Conservation (phyloP, 2,113 vertebrate species). For the Cyprinodon tularosa region DNA sequence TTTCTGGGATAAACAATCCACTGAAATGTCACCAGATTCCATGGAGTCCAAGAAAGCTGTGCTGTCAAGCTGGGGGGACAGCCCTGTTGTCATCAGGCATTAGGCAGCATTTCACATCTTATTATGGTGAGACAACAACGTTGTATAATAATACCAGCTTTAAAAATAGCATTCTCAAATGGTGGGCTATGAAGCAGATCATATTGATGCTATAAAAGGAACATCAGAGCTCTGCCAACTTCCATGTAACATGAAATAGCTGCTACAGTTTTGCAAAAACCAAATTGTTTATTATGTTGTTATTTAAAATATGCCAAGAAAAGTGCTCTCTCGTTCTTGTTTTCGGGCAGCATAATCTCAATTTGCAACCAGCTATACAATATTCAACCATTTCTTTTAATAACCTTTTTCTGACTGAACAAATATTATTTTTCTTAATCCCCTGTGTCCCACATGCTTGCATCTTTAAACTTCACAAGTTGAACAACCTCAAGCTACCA, state of each 20-base stretch:
- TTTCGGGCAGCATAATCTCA: neutral
- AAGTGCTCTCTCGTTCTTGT: conserved; percentile 4
- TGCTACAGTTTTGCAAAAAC: conserved; percentile 5
- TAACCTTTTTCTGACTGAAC: neutral
- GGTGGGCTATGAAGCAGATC: conserved; percentile 26
- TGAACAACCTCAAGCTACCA: neutral
- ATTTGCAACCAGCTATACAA: neutral
- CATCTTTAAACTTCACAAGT: neutral
- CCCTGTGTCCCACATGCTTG: neutral
- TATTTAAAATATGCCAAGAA: conserved; percentile 17
- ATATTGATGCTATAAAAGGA: conserved; percentile 28
- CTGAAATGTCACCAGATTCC: conserved; percentile 68
- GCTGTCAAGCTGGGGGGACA: conserved; percentile 28
- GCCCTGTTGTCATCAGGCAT: conserved; percentile 58
- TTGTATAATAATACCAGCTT: conserved; percentile 20
- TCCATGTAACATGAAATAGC: neutral
- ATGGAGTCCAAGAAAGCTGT: conserved; percentile 30
- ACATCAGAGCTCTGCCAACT: conserved; percentile 24
- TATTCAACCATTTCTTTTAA: too few species aligned
- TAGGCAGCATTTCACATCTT: conserved; percentile 50
- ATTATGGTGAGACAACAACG: conserved; percentile 35
- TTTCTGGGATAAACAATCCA: conserved; percentile 60
- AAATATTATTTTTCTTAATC: neutral
- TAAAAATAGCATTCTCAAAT: conserved; percentile 45
- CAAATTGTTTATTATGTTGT: conserved; percentile 6